phyloP scores from a whole-genome alignment of 1,140 invertebrate genomes.

The Hesperophylax magnus region DNA sequence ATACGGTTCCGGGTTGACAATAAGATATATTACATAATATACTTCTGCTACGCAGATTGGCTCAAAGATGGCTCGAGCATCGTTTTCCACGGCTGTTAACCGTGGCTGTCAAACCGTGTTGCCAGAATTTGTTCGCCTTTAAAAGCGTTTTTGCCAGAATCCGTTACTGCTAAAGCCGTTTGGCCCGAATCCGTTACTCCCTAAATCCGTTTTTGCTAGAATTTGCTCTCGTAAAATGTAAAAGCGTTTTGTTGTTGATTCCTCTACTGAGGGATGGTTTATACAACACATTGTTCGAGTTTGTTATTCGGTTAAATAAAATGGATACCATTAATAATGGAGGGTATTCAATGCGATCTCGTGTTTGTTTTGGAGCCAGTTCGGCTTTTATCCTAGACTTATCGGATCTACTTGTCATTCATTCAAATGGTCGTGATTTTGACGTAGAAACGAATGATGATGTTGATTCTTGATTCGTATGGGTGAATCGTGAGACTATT shows the following conservation, averaged over 20 bases:
- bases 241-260: slow-evolving; percentile 20
- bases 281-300: not conserved
- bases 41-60: too few species aligned
- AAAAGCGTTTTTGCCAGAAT: too few species aligned
- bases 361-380: not conserved
- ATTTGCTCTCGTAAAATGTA: not conserved
- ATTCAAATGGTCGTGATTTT: not conserved
- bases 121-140: slow-evolving; percentile 10
- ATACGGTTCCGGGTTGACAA: too few species aligned
- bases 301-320: slow-evolving; percentile 24
- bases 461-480: too few species aligned
- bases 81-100: too few species aligned
- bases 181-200: too few species aligned
- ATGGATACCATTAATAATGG: slow-evolving; percentile 19
- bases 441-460: not conserved
- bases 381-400: slow-evolving; percentile 3
- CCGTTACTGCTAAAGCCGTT: too few species aligned
- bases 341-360: not conserved
- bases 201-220: too few species aligned
- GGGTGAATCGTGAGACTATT: too few species aligned
- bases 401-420: slow-evolving; percentile 1
- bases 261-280: slow-evolving; percentile 2
- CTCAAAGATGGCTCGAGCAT: too few species aligned
- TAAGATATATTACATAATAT: too few species aligned
- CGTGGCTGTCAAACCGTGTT: slow-evolving; percentile 12